These are phyloP conservation scores for Cancer borealis DNA, from an alignment of 2,888 invertebrate genomes.

Conservation along the genomic window DNA sequence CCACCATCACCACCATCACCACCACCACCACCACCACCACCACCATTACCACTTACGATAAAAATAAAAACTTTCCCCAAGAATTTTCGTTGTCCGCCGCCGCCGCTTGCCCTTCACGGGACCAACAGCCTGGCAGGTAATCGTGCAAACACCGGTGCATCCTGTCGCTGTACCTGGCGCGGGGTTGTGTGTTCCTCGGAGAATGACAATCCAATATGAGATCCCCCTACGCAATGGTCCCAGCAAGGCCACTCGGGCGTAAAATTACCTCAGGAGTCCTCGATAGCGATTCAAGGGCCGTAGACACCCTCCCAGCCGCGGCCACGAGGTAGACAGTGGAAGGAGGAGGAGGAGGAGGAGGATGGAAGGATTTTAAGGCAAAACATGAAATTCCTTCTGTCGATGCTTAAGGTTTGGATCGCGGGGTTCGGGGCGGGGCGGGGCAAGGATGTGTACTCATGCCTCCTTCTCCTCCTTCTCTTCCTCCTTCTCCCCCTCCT, in stretches of 20 bases:
- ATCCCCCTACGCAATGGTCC: conserved; percentile 45
- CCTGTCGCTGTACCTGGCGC: conserved; percentile 8
- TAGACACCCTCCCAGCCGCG: neutral
- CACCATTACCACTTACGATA: neutral
- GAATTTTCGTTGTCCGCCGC: neutral
- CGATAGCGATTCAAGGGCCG: neutral
- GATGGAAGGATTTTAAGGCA: neutral
- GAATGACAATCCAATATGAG: conserved; percentile 53
- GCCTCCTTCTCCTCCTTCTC: neutral
- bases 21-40: neutral
- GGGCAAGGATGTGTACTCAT: neutral
- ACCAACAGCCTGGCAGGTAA: neutral
- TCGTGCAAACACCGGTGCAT: neutral
- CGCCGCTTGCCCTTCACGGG: too few relatives aligned
- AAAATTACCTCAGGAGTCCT: conserved; percentile 42
- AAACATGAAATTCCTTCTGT: neutral
- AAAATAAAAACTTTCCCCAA: neutral
- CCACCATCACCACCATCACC: neutral
- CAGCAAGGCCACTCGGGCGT: neutral
- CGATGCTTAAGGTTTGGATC: neutral
- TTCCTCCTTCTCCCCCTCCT: conserved; percentile 32
- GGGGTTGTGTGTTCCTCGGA: neutral
- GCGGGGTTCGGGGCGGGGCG: neutral
- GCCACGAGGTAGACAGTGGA: neutral
- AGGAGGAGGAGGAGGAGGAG: neutral